A percentile compares a stretch with the other conserved stretches of the same genome.
phyloP scores from a whole-genome alignment of 2,113 vertebrate species.

The Propithecus coquereli region DNA sequence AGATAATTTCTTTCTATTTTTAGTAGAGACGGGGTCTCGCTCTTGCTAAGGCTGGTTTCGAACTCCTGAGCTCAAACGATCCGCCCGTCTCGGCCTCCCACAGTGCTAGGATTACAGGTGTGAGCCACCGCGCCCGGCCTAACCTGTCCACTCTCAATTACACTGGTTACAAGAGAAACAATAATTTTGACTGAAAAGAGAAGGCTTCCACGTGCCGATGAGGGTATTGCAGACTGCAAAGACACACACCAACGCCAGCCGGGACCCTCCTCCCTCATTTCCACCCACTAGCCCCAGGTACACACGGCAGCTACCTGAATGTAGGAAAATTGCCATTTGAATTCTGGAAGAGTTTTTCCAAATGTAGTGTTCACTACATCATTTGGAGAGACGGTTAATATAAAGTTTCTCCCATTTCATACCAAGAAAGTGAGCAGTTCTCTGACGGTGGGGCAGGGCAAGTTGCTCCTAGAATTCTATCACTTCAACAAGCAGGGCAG shows the following conservation, averaged over 20 bases:
- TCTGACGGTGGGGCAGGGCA: not conserved
- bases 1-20: no score
- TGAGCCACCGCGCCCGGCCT: no score
- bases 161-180: not conserved
- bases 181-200: not conserved
- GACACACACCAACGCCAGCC: not conserved
- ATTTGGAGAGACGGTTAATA: not conserved
- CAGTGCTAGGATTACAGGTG: no score
- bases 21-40: no score
- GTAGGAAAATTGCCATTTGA: not conserved
- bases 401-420: no score
- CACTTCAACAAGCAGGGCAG: not conserved
- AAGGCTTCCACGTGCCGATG: not conserved
- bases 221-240: not conserved
- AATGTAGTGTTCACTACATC: accelerated
- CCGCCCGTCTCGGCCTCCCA: no score
- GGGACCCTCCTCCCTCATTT: not conserved
- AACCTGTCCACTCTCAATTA: no score
- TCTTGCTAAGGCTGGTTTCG: no score
- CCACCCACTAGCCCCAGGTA: not conserved
- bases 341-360: no score
- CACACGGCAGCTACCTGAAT: not conserved
- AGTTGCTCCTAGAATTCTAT: not conserved
- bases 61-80: no score
- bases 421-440: not conserved